Conservation (phyloP, 1,140 invertebrate species). For the Camponotus floridanus region DNA sequence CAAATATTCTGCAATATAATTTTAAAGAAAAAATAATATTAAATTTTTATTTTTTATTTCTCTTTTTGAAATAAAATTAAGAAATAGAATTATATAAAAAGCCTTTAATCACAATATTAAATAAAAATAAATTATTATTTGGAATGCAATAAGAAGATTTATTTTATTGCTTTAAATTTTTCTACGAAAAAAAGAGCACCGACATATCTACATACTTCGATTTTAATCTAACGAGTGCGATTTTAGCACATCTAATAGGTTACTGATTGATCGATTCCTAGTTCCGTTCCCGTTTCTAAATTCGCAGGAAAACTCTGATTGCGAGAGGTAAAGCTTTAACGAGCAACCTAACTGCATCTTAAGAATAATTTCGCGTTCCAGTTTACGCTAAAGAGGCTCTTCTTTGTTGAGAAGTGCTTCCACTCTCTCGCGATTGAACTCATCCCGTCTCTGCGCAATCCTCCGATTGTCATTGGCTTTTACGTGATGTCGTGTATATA, state of each 20-base stretch:
- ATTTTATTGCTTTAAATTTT: neutral
- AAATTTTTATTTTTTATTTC: neutral
- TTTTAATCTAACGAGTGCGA: constrained; percentile 13
- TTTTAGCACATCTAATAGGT: constrained; percentile 15
- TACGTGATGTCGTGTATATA: neutral
- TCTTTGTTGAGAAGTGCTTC: constrained; percentile 8
- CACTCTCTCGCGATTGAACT: constrained; percentile 14
- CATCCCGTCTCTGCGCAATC: neutral
- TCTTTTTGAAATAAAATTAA: neutral
- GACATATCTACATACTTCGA: neutral
- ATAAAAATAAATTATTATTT: neutral
- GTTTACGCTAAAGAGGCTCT: constrained; percentile 18
- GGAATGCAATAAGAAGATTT: neutral
- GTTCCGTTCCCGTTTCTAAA: constrained; percentile 23
- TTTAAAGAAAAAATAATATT: no score
- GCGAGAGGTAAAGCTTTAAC: constrained; percentile 15
- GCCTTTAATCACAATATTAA: neutral
- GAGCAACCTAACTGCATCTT: constrained; percentile 6
- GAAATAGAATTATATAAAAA: constrained; percentile 9
- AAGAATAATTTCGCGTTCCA: constrained; percentile 56
- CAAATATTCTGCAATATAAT: neutral
- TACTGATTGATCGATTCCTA: constrained; percentile 29
- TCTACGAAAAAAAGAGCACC: neutral
- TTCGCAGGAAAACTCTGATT: constrained; percentile 38
- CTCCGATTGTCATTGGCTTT: constrained; percentile 40